Conservation (phyloP, 2,888 invertebrate species). For the Nephrotoma flavescens region DNA sequence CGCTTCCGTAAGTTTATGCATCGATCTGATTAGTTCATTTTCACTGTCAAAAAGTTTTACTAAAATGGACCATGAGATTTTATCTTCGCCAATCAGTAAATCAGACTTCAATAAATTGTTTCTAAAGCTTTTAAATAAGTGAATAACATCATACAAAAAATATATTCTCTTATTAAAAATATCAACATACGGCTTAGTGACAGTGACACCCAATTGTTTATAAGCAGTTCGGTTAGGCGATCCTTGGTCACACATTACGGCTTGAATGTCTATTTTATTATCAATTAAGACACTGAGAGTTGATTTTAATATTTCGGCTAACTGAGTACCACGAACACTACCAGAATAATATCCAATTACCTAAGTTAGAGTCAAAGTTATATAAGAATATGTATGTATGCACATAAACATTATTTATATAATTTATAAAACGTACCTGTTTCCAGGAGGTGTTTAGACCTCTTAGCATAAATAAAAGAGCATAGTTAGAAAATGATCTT, state of each 20-base stretch:
- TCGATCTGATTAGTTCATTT: background rate
- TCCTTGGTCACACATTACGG: background rate
- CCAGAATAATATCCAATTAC: background rate
- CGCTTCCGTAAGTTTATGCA: conserved; percentile 8
- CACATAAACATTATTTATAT: background rate
- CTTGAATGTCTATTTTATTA: background rate
- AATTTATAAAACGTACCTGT: background rate
- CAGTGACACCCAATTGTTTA: background rate
- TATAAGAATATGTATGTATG: background rate
- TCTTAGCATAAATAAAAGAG: background rate
- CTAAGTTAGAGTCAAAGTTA: background rate
- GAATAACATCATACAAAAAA: background rate
- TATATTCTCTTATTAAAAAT: background rate
- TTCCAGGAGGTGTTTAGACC: background rate
- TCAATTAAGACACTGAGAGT: background rate
- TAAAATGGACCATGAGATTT: background rate
- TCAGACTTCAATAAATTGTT: background rate
- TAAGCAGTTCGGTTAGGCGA: background rate
- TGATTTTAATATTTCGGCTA: background rate
- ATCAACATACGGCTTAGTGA: background rate
- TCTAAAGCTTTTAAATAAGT: background rate
- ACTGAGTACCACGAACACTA: background rate
- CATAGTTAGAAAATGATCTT: background rate
- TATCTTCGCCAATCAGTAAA: background rate
- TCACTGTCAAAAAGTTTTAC: background rate